Evolutionary conservation across 2,797 vertebrate genomes (phyloP).

Genomic region (Mormyrops boulengeri): DNA sequence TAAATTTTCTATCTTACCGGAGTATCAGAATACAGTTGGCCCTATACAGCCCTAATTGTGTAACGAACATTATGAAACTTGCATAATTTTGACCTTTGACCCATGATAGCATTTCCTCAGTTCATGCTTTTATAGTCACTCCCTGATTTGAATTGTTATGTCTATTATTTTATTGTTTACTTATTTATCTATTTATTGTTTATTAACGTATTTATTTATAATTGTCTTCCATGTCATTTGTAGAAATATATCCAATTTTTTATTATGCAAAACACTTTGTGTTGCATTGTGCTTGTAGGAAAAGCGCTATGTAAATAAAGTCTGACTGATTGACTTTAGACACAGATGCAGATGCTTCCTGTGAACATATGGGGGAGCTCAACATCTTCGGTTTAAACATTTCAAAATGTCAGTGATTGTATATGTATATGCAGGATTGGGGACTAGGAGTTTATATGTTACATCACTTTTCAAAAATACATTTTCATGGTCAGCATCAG

Average conservation of each 20-base stretch:
- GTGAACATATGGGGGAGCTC: neutral
- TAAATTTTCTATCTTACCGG: neutral
- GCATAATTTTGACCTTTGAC: neutral
- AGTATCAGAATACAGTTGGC: neutral
- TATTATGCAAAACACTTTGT: neutral
- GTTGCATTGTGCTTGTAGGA: neutral
- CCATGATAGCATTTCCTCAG: neutral
- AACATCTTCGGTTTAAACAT: neutral
- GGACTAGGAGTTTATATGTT: neutral
- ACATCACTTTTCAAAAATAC: neutral
- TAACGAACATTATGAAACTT: neutral
- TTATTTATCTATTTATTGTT: neutral
- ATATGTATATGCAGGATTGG: neutral
- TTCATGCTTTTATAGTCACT: neutral
- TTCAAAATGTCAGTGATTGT: neutral
- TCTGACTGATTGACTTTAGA: neutral
- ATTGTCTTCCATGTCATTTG: neutral
- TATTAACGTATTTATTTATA: neutral
- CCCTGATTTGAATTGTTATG: neutral
- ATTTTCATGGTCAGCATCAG: neutral
- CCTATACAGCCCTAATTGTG: neutral
- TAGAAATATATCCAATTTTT: neutral
- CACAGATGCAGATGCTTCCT: neutral
- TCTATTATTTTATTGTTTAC: neutral
- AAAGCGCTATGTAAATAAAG: neutral